Conservation (phyloP, 2,888 invertebrate genomes). For the Petrolisthes manimaculis region DNA sequence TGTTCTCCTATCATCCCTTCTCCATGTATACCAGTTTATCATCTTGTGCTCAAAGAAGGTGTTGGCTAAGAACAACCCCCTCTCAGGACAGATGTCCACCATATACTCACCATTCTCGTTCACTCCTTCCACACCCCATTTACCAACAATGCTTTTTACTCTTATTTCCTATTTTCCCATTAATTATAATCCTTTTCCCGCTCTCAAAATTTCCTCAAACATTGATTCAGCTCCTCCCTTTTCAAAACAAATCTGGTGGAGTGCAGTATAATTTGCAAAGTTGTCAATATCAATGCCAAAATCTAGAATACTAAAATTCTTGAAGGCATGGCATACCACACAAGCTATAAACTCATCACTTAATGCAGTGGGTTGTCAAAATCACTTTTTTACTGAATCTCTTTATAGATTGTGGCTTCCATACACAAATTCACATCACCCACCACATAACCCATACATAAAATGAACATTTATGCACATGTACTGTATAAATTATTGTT, state of each 20-base stretch:
- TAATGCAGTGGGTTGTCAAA: no score
- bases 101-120: not conserved
- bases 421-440: not conserved
- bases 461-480: not conserved
- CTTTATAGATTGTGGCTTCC: not conserved
- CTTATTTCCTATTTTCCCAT: no score
- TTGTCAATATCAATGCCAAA: no score
- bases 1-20: not conserved
- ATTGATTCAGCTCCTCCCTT: not conserved
- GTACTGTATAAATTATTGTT: not conserved
- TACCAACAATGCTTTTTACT: not conserved
- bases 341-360: no score
- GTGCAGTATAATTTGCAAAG: no score
- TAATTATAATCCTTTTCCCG: not conserved
- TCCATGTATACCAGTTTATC: not conserved
- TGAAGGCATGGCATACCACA: no score
- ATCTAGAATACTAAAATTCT: no score
- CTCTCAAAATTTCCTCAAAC: not conserved
- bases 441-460: not conserved
- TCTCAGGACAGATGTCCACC: no score
- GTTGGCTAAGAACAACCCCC: no score
- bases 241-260: not conserved
- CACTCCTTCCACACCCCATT: not conserved
- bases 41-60: no score
- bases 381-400: no score